Percentiles rank a stretch among this genome's conserved stretches.
Evolutionary conservation across 2,113 vertebrate species (phyloP).

Genomic region (Pelvicachromis taeniatus): DNA sequence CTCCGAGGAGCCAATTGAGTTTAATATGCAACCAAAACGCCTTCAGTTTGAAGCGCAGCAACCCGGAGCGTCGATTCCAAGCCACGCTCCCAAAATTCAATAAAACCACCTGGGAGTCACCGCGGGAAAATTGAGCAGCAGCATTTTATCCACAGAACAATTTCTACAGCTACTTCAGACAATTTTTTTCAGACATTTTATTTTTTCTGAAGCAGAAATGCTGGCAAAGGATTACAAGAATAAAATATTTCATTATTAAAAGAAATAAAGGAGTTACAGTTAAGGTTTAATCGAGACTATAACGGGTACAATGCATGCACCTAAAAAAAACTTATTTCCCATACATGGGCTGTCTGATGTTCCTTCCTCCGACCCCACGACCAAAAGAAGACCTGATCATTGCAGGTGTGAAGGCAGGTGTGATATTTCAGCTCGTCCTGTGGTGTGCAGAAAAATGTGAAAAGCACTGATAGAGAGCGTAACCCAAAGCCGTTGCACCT

Average conservation of each 20-base stretch:
- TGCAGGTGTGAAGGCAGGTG: neutral
- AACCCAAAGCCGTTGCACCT: neutral
- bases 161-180: neutral
- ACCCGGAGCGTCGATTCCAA: neutral
- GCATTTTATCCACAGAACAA: neutral
- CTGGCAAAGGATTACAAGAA: neutral
- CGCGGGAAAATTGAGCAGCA: neutral
- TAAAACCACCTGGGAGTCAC: neutral
- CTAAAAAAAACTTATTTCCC: neutral
- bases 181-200: neutral
- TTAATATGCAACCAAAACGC: neutral
- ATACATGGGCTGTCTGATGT: neutral
- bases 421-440: neutral
- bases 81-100: neutral
- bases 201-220: neutral
- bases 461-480: neutral
- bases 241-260: neutral
- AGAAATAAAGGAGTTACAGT: neutral
- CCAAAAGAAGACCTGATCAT: neutral
- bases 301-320: neutral
- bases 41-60: neutral
- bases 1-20: neutral
- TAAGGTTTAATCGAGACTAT: neutral
- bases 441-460: neutral
- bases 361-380: neutral